Conservation (phyloP, 2,888 invertebrate genomes). For the Heterodera filipjevi region DNA sequence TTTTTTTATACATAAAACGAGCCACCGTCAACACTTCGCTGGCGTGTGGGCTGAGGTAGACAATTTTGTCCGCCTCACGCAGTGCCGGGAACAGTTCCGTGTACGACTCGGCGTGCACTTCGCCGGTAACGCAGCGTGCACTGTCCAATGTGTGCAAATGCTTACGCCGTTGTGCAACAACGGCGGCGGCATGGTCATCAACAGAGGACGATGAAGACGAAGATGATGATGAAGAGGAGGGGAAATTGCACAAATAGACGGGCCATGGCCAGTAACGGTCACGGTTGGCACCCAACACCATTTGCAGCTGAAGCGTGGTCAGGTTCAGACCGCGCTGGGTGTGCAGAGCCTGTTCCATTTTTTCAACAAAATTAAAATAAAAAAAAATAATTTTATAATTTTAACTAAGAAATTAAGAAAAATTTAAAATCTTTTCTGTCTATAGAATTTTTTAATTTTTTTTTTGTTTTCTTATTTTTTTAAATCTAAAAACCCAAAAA, state of each 20-base stretch:
- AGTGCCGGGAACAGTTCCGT: conserved; percentile 40
- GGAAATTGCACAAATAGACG: conserved; percentile 53
- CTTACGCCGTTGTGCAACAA: conserved; percentile 33
- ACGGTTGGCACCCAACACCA: conserved; percentile 49
- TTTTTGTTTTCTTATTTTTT: not conserved
- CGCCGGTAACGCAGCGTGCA: conserved; percentile 14
- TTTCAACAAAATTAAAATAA: too few relatives aligned
- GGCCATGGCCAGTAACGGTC: conserved; percentile 50
- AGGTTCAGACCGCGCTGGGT: conserved; percentile 52
- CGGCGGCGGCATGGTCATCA: not conserved
- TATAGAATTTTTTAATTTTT: too few relatives aligned
- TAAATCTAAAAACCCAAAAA: too few relatives aligned
- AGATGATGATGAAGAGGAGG: conserved; percentile 26
- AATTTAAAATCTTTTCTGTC: too few relatives aligned
- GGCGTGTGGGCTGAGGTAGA: conserved; percentile 60
- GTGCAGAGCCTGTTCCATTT: conserved; percentile 35
- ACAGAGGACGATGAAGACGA: not conserved
- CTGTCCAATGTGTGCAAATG: conserved; percentile 26
- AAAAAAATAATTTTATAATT: too few relatives aligned
- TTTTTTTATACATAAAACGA: too few relatives aligned
- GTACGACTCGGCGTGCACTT: conserved; percentile 40
- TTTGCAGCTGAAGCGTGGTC: conserved; percentile 54
- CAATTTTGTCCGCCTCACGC: conserved; percentile 30
- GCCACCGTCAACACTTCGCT: conserved; percentile 48
- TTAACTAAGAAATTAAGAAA: too few relatives aligned